Evolutionary conservation across 2,888 invertebrate species (phyloP).

Genomic region (Asteroscopus sphinx): DNA sequence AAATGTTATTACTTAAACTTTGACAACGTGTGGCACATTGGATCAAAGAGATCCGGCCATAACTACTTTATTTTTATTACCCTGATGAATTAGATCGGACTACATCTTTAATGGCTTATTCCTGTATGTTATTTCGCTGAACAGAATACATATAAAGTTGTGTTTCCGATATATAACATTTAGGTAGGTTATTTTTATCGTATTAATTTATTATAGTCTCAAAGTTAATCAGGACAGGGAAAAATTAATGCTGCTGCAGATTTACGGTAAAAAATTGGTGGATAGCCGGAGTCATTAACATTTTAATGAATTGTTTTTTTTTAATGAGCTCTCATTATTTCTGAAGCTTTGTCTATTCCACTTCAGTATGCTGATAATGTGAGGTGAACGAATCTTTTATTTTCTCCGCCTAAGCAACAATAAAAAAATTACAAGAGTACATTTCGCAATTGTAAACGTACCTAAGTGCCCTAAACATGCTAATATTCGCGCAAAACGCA

Average conservation of each 20-base stretch:
- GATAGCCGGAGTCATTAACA: not conserved
- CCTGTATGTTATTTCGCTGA: constrained; percentile 48
- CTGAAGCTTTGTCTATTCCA: constrained; percentile 19
- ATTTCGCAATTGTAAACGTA: constrained; percentile 41
- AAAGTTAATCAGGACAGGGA: constrained; percentile 33
- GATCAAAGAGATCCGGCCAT: constrained; percentile 63
- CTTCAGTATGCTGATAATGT: constrained; percentile 9
- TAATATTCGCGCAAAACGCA: constrained; percentile 44
- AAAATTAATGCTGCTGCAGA: constrained; percentile 23
- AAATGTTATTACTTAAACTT: constrained; percentile 24
- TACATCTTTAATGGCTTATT: constrained; percentile 62
- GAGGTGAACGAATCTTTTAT: constrained; percentile 28
- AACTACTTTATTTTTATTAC: constrained; percentile 64
- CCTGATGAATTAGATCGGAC: constrained; percentile 59
- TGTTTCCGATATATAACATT: constrained; percentile 25
- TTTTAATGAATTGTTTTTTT: constrained; percentile 15
- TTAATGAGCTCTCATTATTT: constrained; percentile 16
- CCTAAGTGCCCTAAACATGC: constrained; percentile 42
- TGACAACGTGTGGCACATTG: constrained; percentile 40
- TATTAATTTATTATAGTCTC: constrained; percentile 26
- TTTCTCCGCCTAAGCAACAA: constrained; percentile 16
- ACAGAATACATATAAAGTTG: constrained; percentile 22
- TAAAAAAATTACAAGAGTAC: constrained; percentile 19
- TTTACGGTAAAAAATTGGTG: constrained; percentile 8
- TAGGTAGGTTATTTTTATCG: constrained; percentile 18